phyloP scores from a whole-genome alignment of 1,140 invertebrate genomes.

The Bombus fervidus region DNA sequence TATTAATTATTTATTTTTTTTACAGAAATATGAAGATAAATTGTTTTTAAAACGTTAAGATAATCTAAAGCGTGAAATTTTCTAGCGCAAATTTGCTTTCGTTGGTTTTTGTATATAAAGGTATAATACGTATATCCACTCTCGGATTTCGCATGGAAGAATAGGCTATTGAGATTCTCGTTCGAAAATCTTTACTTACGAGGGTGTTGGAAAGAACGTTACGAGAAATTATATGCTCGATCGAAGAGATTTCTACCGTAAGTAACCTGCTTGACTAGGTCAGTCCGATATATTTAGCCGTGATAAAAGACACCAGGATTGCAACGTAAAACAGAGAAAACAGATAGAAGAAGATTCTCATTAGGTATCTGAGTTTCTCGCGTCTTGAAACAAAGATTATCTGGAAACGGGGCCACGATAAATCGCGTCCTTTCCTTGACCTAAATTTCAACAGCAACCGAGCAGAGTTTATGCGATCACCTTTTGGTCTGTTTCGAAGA shows the following conservation, averaged over 20 bases:
- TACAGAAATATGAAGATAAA: not conserved
- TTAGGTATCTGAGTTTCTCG: conserved; percentile 18
- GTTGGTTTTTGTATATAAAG: not conserved
- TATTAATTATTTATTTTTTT: not conserved
- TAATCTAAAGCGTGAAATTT: not conserved
- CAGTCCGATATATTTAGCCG: not conserved
- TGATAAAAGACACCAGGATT: not conserved
- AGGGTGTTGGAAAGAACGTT: not conserved
- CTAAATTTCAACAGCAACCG: conserved; percentile 22
- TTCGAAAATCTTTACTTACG: not conserved
- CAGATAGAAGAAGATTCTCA: conserved; percentile 9
- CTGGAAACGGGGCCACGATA: conserved; percentile 40
- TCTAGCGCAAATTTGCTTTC: not conserved
- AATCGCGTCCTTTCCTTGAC: conserved; percentile 36
- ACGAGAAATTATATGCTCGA: not conserved
- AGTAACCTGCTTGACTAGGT: not conserved
- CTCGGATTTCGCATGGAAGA: not conserved
- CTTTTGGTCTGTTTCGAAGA: conserved; percentile 16
- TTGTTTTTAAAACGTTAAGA: not conserved
- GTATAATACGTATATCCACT: not conserved
- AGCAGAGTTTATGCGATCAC: conserved; percentile 19
- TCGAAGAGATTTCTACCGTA: not conserved
- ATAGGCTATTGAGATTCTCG: not conserved
- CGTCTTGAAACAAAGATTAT: conserved; percentile 28
- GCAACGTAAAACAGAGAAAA: not conserved